Percentiles rank a stretch among this genome's conserved stretches.
Conservation (phyloP, 2,113 vertebrate species). For the Cephalopholis sonnerati region DNA sequence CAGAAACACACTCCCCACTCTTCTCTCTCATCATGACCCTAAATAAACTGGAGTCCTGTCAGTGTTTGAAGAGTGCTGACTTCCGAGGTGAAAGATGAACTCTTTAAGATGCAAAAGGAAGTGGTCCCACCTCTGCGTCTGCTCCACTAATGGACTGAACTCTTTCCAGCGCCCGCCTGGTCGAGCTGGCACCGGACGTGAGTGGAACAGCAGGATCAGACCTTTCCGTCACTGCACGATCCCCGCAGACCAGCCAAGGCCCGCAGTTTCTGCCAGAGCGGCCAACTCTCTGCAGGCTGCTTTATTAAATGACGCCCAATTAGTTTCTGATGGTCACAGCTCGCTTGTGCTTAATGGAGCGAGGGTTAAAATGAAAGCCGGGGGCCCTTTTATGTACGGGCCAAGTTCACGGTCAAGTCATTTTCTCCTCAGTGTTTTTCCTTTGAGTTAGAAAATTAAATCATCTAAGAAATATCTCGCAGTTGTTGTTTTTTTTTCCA, state of each 20-base stretch:
- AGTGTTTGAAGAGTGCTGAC: slow-evolving; percentile 48
- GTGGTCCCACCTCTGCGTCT: slow-evolving; percentile 35
- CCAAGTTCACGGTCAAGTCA: slow-evolving; percentile 54
- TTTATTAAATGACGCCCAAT: slow-evolving; percentile 76
- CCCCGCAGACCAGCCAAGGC: slow-evolving; percentile 58
- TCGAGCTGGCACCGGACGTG: slow-evolving; percentile 49
- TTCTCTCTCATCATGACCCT: slow-evolving; percentile 38
- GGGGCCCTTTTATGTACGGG: slow-evolving; percentile 62
- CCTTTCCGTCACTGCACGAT: slow-evolving; percentile 46
- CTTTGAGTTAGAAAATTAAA: slow-evolving; percentile 35
- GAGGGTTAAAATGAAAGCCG: slow-evolving; percentile 49
- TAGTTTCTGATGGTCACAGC: slow-evolving; percentile 76
- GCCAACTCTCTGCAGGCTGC: slow-evolving; percentile 66
- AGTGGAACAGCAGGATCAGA: slow-evolving; percentile 55
- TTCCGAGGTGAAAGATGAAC: slow-evolving; percentile 39
- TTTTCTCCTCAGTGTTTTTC: slow-evolving; percentile 28
- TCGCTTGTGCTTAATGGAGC: slow-evolving; percentile 70
- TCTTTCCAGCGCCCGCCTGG: slow-evolving; percentile 59
- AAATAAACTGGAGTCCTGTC: slow-evolving; percentile 45
- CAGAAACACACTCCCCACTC: slow-evolving; percentile 16
- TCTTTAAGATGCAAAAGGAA: slow-evolving; percentile 53
- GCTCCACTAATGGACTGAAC: slow-evolving; percentile 62
- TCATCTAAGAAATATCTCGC: slow-evolving; percentile 13
- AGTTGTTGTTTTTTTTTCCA: neutral
- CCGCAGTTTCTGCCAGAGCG: slow-evolving; percentile 22